These are phyloP conservation scores for Chromobotia macracanthus DNA, from an alignment of 2,797 vertebrate genomes.

Conservation along the genomic window DNA sequence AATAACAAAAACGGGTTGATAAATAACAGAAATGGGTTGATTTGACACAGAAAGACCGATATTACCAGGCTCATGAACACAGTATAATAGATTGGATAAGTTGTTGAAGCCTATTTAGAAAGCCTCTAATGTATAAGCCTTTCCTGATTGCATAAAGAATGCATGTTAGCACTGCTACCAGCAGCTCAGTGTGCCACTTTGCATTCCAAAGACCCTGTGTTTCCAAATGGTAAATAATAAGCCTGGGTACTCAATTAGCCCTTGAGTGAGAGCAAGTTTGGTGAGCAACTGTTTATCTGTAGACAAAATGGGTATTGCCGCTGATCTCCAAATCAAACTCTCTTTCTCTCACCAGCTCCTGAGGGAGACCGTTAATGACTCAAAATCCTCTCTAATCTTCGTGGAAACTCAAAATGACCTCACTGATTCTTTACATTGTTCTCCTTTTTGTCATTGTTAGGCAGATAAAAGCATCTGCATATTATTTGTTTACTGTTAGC, in stretches of 20 bases:
- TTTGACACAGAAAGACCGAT: not conserved
- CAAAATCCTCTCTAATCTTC: constrained; percentile 75
- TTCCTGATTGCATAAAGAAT: not conserved
- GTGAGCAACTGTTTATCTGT: constrained; percentile 61
- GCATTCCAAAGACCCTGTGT: constrained; percentile 31
- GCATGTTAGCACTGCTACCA: not conserved
- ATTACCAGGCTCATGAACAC: not conserved
- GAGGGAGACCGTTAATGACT: constrained; percentile 70
- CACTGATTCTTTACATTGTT: constrained; percentile 65
- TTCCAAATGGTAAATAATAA: constrained; percentile 10
- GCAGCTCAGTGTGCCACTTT: constrained; percentile 45
- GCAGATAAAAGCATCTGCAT: constrained; percentile 51
- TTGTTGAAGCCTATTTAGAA: not conserved
- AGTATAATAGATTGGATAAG: constrained; percentile 3
- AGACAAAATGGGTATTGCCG: constrained; percentile 65
- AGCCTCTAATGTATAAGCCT: not conserved
- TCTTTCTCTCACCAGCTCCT: constrained; percentile 53
- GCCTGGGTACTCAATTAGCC: constrained; percentile 46
- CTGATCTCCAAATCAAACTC: constrained; percentile 70
- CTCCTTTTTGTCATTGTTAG: constrained; percentile 60
- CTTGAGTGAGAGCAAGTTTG: constrained; percentile 51
- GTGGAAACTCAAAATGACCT: constrained; percentile 72
- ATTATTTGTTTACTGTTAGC: constrained; percentile 55
- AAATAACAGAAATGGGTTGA: too few relatives aligned
- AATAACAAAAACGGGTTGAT: too few relatives aligned